Conservation (phyloP, 2,797 vertebrate genomes). For the Sciurus carolinensis region DNA sequence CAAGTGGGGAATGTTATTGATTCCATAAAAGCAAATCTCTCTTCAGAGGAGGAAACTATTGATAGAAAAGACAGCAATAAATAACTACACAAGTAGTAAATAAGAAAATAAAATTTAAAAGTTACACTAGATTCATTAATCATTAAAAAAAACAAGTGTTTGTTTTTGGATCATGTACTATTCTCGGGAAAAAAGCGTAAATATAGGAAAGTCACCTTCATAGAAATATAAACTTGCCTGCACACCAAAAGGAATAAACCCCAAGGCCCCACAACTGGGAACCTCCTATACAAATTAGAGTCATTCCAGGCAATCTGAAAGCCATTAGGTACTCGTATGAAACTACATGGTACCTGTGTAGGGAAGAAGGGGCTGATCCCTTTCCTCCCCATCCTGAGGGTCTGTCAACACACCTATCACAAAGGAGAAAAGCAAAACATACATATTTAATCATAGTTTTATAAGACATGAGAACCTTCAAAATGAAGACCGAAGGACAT, state of each 20-base stretch:
- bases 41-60: not conserved
- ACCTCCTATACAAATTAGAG: not conserved
- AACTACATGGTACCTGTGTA: not conserved
- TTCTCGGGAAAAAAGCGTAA: not conserved
- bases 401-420: not conserved
- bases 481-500: not conserved
- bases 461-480: not conserved
- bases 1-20: not conserved
- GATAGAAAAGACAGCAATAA: not conserved
- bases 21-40: not conserved
- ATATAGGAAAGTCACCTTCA: not conserved
- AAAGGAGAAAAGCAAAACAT: not conserved
- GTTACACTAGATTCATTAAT: not conserved
- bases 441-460: not conserved
- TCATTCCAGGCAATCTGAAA: not conserved
- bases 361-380: not conserved
- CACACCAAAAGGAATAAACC: not conserved
- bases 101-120: constrained; percentile 24
- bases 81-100: not conserved
- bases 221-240: not conserved
- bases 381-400: not conserved
- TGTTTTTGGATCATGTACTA: not conserved
- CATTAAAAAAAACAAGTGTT: not conserved
- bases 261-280: not conserved
- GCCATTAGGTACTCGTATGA: not conserved